Base-by-base conservation (phyloP, 2,797 vertebrate genomes). In the Muscicapa comitata region DNA sequence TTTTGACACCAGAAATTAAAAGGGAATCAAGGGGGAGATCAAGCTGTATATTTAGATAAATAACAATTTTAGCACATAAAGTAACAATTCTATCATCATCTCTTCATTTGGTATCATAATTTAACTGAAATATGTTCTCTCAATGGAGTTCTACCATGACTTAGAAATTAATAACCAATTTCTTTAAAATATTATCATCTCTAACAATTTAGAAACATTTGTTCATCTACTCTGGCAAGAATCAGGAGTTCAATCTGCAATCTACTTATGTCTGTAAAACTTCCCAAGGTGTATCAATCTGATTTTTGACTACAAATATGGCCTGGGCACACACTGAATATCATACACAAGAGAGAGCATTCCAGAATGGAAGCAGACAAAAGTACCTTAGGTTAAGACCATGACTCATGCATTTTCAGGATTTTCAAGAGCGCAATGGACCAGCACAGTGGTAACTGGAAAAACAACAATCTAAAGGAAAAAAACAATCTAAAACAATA, bases 91-190 rank as follows among this genome's bases (percentile, higher is more conserved):
- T 63, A 91, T 78, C 57, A 94, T 85, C 42, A 74, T 68, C 28
- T 79, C 83, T 94, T 88, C 58, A 65, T 17, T 95, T 86, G 13
- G 5, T 63, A 66, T 84, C 45, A 86, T 81, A 4, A 37, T 80
- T 93, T 86, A 95, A 83, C 75, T 48, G 65, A 96, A 96, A 88
- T 88, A 79, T 63, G 23, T 72, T 92, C 86, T 96, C 90, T 96
- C 77, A 84, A 35, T 43, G 28, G 92, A 97, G 55, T 88, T 95
- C 66, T 86, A 75, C 70, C 58, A 45, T 85, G 80, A 96, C 87
- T 95, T 86, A 86, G 68, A 92, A 95, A 97, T 95, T 93, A 96
- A 94, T 88, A 95, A 90, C 66, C 55, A 91, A 95, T 96, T 96
- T 81, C 58, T 97, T 97, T 65, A 95, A 97, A 91, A 83, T 88